A percentile compares a stretch with the other conserved stretches of the same genome.
Evolutionary conservation across 92 coral and sea anemone genomes (phyloP).

Genomic region (Chrysogorgia sp.): DNA sequence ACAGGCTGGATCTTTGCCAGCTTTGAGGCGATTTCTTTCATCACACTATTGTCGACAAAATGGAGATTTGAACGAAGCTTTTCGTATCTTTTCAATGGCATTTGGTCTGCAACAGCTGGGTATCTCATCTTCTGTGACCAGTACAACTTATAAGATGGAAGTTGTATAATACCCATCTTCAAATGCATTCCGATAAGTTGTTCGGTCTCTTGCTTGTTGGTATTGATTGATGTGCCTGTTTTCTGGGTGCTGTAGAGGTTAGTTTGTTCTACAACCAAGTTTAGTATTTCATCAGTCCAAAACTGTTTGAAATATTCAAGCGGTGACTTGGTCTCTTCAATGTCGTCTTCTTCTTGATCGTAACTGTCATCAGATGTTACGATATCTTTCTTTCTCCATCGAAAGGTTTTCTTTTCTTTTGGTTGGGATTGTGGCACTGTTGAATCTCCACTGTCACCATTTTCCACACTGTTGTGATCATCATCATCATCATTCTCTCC

Average conservation of each 20-base stretch:
- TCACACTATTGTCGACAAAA: slow-evolving; percentile 15
- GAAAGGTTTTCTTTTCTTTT: slow-evolving; percentile 12
- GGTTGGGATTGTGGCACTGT: slow-evolving; percentile 1
- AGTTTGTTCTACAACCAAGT: slow-evolving; percentile 32
- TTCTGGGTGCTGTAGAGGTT: slow-evolving; percentile 35
- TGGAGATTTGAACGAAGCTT: slow-evolving; percentile 29
- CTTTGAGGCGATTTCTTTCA: slow-evolving; percentile 3
- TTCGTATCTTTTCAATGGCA: slow-evolving; percentile 32
- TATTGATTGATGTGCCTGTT: not conserved
- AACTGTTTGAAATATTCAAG: slow-evolving; percentile 29
- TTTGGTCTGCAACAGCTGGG: slow-evolving; percentile 18
- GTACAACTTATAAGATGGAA: slow-evolving; percentile 31
- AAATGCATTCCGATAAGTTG: slow-evolving; percentile 26
- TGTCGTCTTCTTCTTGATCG: slow-evolving; percentile 20
- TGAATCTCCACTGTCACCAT: slow-evolving; percentile 20
- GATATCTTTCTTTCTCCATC: slow-evolving; percentile 33
- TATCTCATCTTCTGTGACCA: slow-evolving; percentile 27
- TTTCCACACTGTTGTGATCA: not conserved
- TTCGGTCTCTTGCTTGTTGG: slow-evolving; percentile 16
- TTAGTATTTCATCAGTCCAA: slow-evolving; percentile 26
- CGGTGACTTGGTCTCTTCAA: slow-evolving; percentile 33
- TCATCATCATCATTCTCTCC: not conserved
- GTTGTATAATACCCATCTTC: slow-evolving; percentile 35
- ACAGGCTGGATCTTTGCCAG: slow-evolving; percentile 16
- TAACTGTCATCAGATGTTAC: not conserved